Evolutionary conservation across 2,888 invertebrate genomes (phyloP), one percentile per base, ranked within the genome.

Genomic region (Onthophagus sagittarius): DNA sequence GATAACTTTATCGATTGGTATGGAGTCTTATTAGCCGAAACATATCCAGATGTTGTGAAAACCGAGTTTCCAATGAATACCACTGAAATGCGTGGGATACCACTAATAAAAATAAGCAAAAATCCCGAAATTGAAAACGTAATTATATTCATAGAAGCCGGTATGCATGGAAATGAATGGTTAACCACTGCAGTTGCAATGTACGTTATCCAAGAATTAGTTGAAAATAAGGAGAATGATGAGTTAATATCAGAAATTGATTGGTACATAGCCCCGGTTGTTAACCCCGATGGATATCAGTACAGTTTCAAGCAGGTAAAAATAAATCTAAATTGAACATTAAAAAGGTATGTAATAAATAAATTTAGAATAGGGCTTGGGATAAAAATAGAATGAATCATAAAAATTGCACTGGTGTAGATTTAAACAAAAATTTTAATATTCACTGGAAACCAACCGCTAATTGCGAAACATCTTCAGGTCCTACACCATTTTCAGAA

Each of bases 391-490:
- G 92, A 0, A 88, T 89, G 0, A 87, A 86, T 0, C 80, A 14
- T 13, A 0, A 82, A 0, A 79, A 82, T 0, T 94, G 94, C 77
- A 84, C 85, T 2, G 94, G 94, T 7, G 90, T 90, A 0, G 94
- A 95, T 80, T 90, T 90, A 0, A 94, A 94, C 83, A 86, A 94
- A 0, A 95, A 95, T 84, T 95, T 90, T 79, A 92, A 88, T 72
- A 89, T 89, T 79, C 85, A 88, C 74, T 94, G 93, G 93, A 90
- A 88, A 85, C 88, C 75, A 70, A 31, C 88, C 13, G 78, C 77
- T 6, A 63, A 75, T 14, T 77, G 83, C 0, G 90, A 91, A 0
- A 88, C 84, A 0, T 94, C 86, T 82, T 88, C 88, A 2, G 94
- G 94, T 0, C 83, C 85, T 4, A 77, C 78, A 0, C 82, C 92